Evolutionary conservation across 2,797 vertebrate genomes (phyloP), one percentile per base, ranked within the genome.

Genomic region (Alauda arvensis): DNA sequence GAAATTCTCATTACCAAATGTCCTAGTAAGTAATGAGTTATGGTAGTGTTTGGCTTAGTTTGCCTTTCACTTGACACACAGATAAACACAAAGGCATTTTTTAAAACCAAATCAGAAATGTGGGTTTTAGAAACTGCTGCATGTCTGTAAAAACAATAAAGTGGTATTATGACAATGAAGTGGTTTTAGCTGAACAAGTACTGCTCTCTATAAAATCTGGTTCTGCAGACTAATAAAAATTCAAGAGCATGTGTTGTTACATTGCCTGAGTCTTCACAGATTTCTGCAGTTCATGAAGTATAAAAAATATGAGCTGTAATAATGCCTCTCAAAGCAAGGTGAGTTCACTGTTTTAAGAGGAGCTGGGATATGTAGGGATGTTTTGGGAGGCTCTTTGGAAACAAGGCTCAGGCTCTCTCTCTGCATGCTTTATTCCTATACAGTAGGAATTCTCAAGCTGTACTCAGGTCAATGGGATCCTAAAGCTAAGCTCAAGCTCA

Each of bases 181-280:
- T 71, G 40, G 42, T 74, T 89, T 86, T 62, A 92, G 69, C 81
- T 91, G 81, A 79, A 70, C 34, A 86, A 86, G 43, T 80, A 67
- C 43, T 53, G 20, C 40, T 31, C 11, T 77, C 57, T 61, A n/a
- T 77, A 90, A 84, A 82, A 71, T 33, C 71, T 37, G 31, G 61
- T 72, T 77, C 43, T 86, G 68, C 59, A 60, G 37, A 31, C 19
- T 71, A 70, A 82, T 72, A 72, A 57, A 88, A 90, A 66, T 45
- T 85, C 72, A 77, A 85, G 65, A 46, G 14, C 53, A 29, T 1
- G 3, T 66, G 29, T 16, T 79, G 15, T 46, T 83, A 45, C 3
- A 18, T 14, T 43, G 49, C 24, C 21, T 71, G 62, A 60, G 8
- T 46, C 67, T 67, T 82, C n/a, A 34, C 21, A 66, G 51, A 51